A percentile compares a stretch with the other conserved stretches of the same genome.
phyloP scores from a whole-genome alignment of 2,888 invertebrate species.

The Phasia obesa region DNA sequence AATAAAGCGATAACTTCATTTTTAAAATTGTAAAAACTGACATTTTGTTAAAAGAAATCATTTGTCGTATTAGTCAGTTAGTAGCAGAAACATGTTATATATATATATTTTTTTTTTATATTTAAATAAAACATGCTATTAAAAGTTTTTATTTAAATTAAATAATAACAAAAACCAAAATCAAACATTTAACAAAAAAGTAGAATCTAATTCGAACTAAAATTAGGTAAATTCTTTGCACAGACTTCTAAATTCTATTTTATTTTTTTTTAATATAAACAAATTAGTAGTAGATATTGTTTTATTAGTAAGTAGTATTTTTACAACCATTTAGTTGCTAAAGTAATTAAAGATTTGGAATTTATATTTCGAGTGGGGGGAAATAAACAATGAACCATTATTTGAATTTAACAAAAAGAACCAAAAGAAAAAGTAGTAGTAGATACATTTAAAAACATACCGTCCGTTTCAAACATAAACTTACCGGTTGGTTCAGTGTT shows the following conservation, averaged over 20 bases:
- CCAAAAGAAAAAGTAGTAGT: slow-evolving; percentile 40
- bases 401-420: slow-evolving; percentile 38
- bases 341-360: slow-evolving; percentile 13
- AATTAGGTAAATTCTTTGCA: not conserved
- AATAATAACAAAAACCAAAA: slow-evolving; percentile 37
- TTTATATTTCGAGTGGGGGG: slow-evolving; percentile 38
- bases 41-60: not conserved
- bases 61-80: not conserved
- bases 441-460: slow-evolving; percentile 36
- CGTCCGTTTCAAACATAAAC: slow-evolving; percentile 74
- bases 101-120: too few species aligned
- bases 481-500: slow-evolving; percentile 87
- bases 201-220: not conserved
- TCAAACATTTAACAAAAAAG: slow-evolving; percentile 37
- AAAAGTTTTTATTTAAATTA: not conserved
- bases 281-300: not conserved
- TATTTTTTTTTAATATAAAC: too few species aligned
- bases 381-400: slow-evolving; percentile 46
- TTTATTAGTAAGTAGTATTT: not conserved
- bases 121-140: slow-evolving; percentile 41
- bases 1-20: slow-evolving; percentile 4
- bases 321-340: not conserved
- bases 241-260: not conserved
- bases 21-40: slow-evolving; percentile 10
- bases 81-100: slow-evolving; percentile 18